Conservation (phyloP, 2,797 vertebrate species). For the Silurus lanzhouensis region DNA sequence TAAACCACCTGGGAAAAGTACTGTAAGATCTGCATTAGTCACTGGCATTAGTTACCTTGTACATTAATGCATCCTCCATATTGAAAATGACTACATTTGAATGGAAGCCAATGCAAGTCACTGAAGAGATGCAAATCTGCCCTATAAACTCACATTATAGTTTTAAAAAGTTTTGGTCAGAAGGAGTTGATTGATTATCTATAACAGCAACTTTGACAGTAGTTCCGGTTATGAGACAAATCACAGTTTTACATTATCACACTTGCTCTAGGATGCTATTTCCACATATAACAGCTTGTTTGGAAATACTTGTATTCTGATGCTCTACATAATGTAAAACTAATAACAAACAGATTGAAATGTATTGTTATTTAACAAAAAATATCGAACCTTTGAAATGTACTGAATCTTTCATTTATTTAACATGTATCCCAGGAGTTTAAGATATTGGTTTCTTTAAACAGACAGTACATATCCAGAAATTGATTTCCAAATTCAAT, state of each 20-base stretch:
- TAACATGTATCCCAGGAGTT: background rate
- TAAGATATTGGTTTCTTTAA: background rate
- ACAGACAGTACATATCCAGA: background rate
- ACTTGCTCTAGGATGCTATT: background rate
- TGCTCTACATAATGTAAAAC: background rate
- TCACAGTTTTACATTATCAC: too few species aligned
- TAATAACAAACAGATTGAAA: background rate
- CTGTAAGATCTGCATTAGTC: constrained; percentile 1
- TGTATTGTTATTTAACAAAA: background rate
- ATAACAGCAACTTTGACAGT: background rate
- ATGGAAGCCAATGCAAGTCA: background rate
- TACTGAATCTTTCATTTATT: background rate
- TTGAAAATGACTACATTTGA: background rate
- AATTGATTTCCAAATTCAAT: background rate
- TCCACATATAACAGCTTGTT: background rate
- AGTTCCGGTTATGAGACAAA: background rate
- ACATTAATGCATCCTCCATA: background rate
- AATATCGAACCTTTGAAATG: background rate
- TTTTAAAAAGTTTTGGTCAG: background rate
- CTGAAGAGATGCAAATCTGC: background rate
- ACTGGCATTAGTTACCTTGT: background rate
- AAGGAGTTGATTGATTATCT: background rate
- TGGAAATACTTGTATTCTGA: background rate
- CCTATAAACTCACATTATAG: background rate
- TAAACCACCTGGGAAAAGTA: background rate